A percentile compares a stretch with the other conserved stretches of the same genome.
phyloP scores from a whole-genome alignment of 2,113 vertebrate genomes.

The Chrysochloris asiatica region DNA sequence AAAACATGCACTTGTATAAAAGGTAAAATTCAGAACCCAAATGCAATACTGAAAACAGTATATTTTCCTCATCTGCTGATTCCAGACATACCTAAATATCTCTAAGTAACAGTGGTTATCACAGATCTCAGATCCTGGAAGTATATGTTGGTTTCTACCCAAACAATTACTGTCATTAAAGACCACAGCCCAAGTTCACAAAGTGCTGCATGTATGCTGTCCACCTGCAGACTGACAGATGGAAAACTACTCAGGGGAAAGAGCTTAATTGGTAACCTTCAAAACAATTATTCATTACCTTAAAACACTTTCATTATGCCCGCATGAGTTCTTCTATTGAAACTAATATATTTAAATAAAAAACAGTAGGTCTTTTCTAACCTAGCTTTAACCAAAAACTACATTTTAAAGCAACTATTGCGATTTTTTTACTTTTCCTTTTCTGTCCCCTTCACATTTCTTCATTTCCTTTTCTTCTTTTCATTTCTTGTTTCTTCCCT shows the following conservation, averaged over 20 bases:
- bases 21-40: neutral
- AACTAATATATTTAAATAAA: slow-evolving; percentile 80
- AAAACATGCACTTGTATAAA: neutral
- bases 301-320: slow-evolving; percentile 77
- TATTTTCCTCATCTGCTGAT: slow-evolving; percentile 27
- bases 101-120: slow-evolving; percentile 36
- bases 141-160: slow-evolving; percentile 35
- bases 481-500: neutral
- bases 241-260: slow-evolving; percentile 68
- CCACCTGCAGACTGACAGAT: slow-evolving; percentile 70
- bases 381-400: slow-evolving; percentile 65
- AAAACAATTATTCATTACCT: slow-evolving; percentile 78
- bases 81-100: slow-evolving; percentile 15
- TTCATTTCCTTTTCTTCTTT: neutral
- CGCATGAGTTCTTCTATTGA: slow-evolving; percentile 65
- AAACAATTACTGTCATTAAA: neutral
- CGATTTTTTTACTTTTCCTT: too few species aligned
- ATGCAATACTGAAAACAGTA: neutral
- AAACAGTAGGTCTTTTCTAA: slow-evolving; percentile 74
- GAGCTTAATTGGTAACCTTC: slow-evolving; percentile 79
- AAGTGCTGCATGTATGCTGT: slow-evolving; percentile 6
- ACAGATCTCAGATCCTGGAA: slow-evolving; percentile 22
- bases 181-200: neutral
- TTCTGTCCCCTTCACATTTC: neutral
- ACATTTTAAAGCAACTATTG: slow-evolving; percentile 39